Percentiles rank a stretch among this genome's conserved stretches.
Conservation (phyloP, 2,797 vertebrate genomes). For the Chaunax sp. region DNA sequence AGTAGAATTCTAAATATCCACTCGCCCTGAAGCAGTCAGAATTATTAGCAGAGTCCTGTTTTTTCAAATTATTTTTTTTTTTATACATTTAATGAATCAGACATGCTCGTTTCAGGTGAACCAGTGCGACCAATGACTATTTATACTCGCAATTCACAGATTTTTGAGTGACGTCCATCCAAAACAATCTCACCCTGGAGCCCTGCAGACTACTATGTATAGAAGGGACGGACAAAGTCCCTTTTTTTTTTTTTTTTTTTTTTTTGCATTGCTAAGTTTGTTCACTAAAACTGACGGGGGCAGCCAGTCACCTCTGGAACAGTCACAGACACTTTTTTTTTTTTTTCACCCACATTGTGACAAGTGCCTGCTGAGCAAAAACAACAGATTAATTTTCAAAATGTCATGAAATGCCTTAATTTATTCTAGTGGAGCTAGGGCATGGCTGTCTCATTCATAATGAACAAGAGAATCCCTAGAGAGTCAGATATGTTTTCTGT, state of each 20-base stretch:
- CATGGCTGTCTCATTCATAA: slow-evolving; percentile 70
- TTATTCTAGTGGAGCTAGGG: slow-evolving; percentile 61
- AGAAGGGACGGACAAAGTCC: slow-evolving; percentile 18
- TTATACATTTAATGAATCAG: no score
- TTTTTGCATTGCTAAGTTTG: slow-evolving; percentile 59
- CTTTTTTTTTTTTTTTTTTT: no score
- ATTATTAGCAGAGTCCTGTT: no score
- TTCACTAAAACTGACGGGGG: slow-evolving; percentile 40
- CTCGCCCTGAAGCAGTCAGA: no score
- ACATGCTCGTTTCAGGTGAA: no score
- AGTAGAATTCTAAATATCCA: no score
- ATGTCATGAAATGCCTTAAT: slow-evolving; percentile 73
- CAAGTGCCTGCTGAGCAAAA: slow-evolving; percentile 62
- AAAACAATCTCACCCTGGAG: no score
- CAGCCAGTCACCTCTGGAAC: slow-evolving; percentile 52
- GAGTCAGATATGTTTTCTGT: slow-evolving; percentile 70
- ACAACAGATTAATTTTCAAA: slow-evolving; percentile 72
- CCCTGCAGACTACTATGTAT: slow-evolving; percentile 2
- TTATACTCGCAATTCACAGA: no score
- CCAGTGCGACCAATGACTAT: no score
- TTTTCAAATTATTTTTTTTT: no score
- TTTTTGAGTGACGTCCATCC: no score
- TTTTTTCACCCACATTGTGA: slow-evolving; percentile 45
- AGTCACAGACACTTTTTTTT: slow-evolving; percentile 40
- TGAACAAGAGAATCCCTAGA: slow-evolving; percentile 66